phyloP scores from a whole-genome alignment of 2,113 vertebrate genomes.

The Rana temporaria region DNA sequence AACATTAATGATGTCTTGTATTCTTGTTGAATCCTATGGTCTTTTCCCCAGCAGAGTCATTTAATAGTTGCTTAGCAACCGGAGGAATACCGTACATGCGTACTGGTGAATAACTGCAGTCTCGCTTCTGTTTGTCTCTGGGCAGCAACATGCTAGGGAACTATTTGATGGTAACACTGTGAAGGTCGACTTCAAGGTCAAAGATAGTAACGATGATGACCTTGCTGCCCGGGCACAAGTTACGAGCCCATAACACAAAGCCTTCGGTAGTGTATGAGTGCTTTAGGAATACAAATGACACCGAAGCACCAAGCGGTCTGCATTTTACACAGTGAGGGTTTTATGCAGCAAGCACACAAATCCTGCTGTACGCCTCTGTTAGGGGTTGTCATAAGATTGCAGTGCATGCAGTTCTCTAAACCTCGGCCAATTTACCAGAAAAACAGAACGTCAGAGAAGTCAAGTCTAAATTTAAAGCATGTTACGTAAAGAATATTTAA shows the following conservation, averaged over 20 bases:
- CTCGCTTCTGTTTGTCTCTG: slow-evolving; percentile 10
- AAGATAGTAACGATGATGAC: background rate
- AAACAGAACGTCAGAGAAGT: too few species aligned
- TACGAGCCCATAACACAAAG: background rate
- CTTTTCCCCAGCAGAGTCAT: slow-evolving; percentile 35
- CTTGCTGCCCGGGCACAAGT: background rate
- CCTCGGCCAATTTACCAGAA: too few species aligned
- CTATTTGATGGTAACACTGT: slow-evolving; percentile 5
- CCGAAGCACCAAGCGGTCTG: background rate
- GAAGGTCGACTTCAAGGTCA: slow-evolving; percentile 46
- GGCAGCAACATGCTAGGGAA: slow-evolving; percentile 24
- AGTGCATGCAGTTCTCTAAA: too few species aligned
- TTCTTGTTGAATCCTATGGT: slow-evolving; percentile 19
- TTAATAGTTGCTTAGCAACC: slow-evolving; percentile 46
- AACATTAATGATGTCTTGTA: slow-evolving; percentile 20
- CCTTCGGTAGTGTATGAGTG: background rate
- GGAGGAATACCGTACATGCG: slow-evolving; percentile 41
- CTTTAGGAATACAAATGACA: background rate
- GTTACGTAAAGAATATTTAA: too few species aligned
- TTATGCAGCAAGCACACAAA: background rate
- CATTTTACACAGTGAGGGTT: background rate
- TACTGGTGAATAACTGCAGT: slow-evolving; percentile 48
- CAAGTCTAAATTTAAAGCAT: too few species aligned
- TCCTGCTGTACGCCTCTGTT: background rate
- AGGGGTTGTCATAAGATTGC: too few species aligned